A percentile compares a stretch with the other conserved stretches of the same genome.
Evolutionary conservation across 2,888 invertebrate species (phyloP).

Genomic region (Orthonevra nobilis): DNA sequence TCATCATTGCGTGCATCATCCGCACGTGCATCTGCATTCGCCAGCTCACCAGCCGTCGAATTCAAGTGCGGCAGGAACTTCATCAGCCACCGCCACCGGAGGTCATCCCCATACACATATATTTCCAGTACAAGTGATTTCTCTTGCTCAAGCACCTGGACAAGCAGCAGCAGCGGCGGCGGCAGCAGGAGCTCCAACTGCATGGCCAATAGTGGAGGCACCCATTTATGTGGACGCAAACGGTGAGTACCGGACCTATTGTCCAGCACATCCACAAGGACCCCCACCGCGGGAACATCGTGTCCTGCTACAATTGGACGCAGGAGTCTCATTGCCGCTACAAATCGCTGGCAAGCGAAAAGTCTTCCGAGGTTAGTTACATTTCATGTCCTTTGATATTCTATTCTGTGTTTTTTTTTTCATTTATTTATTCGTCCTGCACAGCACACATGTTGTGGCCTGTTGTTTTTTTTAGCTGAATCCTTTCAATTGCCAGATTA

Average conservation of each 20-base stretch:
- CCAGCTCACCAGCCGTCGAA: slow-evolving; percentile 79
- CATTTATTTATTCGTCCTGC: neutral
- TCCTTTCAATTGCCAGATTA: slow-evolving; percentile 22
- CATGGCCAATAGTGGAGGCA: slow-evolving; percentile 81
- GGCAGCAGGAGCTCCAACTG: slow-evolving; percentile 78
- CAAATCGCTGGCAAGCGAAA: slow-evolving; percentile 88
- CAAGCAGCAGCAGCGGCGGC: slow-evolving; percentile 75
- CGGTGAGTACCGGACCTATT: slow-evolving; percentile 81
- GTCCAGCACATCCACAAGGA: slow-evolving; percentile 78
- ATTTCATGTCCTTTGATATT: too few relatives aligned
- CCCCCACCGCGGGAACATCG: slow-evolving; percentile 83
- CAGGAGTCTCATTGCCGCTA: slow-evolving; percentile 88
- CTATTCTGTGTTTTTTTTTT: slow-evolving; percentile 59
- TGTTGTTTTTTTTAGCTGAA: slow-evolving; percentile 4
- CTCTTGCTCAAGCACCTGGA: slow-evolving; percentile 76
- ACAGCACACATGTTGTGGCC: slow-evolving; percentile 5
- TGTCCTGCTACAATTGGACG: slow-evolving; percentile 88
- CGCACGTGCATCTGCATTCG: slow-evolving; percentile 72
- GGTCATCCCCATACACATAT: slow-evolving; percentile 81
- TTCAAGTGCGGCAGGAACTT: slow-evolving; percentile 79
- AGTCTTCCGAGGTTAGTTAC: slow-evolving; percentile 88
- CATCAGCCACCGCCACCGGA: slow-evolving; percentile 80
- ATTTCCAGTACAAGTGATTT: slow-evolving; percentile 81
- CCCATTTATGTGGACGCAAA: slow-evolving; percentile 84
- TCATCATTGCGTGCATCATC: slow-evolving; percentile 76